Evolutionary conservation across 1,140 invertebrate genomes (phyloP), one percentile per base, ranked within the genome.

Genomic region (Diachasmimorpha longicaudata): DNA sequence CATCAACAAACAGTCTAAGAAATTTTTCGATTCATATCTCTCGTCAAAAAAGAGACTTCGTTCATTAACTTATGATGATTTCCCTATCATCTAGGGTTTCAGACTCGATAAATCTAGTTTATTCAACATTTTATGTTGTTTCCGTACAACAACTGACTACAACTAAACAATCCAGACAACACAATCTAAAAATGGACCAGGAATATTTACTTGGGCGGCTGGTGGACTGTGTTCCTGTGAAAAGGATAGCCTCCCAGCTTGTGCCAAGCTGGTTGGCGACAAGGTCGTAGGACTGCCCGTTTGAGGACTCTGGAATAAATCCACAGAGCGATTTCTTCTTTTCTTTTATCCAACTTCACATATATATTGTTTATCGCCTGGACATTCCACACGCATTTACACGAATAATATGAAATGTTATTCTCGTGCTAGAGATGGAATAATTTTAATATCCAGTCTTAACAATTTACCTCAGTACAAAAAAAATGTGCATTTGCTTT

Each of bases 261-360:
- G 86, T 84, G 87, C 80, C 85, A 88, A 87, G 85, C 90, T 91
- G 80, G 93, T 93, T 63, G 94, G 94, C 80, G 94, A 95, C 84
- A 95, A 89, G 79, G 92, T 93, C 81, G 93, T 90, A 80, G 93
- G 92, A 88, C 91, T 93, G 84, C 91, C 91, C 86, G 91, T 92
- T 88, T 93, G 89, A 82, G 92, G 92, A 90, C 92, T 93, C 93
- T 93, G 88, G 79, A 91, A 91, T 88, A 85, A 82, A 89, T 79
- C 82, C 81, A 77, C 76, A 84, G 80, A 80, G 77, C 79, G 81
- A 85, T 77, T 79, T 48, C 72, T 71, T 63, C 63, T 48, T 78
- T 77, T 72, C 72, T 25, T 23, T 69, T 37, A 11, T 72, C 21
- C n/a, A 55, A 8, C 4, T 6, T 58, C 52, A 58, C 16, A 58